Evolutionary conservation across 2,113 vertebrate genomes (phyloP).

Genomic region (Spilogale gracilis): DNA sequence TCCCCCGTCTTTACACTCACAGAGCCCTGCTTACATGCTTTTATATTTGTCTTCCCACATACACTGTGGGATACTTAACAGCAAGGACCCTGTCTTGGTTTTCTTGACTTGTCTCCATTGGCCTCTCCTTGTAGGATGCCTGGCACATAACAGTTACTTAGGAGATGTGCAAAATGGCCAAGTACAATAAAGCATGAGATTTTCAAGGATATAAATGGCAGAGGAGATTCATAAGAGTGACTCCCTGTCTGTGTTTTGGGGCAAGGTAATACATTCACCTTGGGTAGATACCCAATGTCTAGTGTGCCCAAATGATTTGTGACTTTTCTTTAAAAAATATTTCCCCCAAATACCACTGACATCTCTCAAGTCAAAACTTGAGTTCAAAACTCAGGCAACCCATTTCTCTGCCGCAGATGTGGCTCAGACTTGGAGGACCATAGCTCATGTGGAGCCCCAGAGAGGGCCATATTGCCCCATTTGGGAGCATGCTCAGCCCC

Average conservation of each 20-base stretch:
- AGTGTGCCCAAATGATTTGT: not conserved
- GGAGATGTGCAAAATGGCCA: accelerated
- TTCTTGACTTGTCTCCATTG: not conserved
- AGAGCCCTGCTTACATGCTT: not conserved
- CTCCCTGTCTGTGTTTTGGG: accelerated
- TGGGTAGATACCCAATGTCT: not conserved
- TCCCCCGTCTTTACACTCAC: accelerated
- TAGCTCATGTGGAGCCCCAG: not conserved
- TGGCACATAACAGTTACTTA: no score
- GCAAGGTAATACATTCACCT: accelerated
- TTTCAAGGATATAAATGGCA: not conserved
- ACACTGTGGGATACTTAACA: not conserved
- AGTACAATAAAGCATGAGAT: no score
- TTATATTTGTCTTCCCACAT: not conserved
- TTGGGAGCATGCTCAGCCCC: conserved; percentile 36
- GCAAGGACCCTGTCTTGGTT: not conserved
- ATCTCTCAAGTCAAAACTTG: not conserved
- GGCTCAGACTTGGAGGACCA: no score
- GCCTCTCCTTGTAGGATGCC: not conserved
- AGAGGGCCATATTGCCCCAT: not conserved
- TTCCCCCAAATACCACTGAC: not conserved
- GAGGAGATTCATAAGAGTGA: accelerated
- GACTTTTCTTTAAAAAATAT: not conserved
- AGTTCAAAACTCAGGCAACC: not conserved
- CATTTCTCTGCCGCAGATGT: accelerated